Evolutionary conservation across 1,140 invertebrate species (phyloP), one percentile per base, ranked within the genome.

Genomic region (Megathymus violae): DNA sequence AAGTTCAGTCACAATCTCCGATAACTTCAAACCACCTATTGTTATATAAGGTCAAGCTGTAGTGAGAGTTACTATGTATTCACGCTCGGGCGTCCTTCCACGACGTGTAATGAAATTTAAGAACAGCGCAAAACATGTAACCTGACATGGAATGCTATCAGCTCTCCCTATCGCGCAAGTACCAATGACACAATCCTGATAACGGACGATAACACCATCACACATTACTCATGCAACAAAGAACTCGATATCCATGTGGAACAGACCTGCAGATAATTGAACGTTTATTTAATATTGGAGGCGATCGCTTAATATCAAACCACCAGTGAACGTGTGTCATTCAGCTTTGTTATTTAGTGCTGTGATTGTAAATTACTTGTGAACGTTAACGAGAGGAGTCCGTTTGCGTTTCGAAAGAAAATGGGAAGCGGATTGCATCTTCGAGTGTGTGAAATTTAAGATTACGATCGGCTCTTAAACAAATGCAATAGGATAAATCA

Each of bases 161-260:
- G 27, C 17, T 4, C 54, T 13, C 10, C 34, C 13, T 58, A 58
- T 58, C 54, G 19, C 34, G 27, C 6, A 31, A 31, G 34, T 58
- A 58, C 46, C 54, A 58, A 58, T 58, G 54, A 58, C 54, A 58
- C 54, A 46, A 46, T 14, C 0, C 22, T 56, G 54, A 58, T 58
- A 58, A 46, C 34, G 11, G 34, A n/a, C n/a, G 54, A 58, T 58
- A 58, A 46, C 41, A 58, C 25, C 41, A 58, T 43, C 51, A 11
- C 41, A 58, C 38, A 46, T 58, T 43, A 58, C 16, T 58, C 54
- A 58, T 13, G 4, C 3, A 46, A 44, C 25, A 41, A 43, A 56
- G 54, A 36, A 36, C 54, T 25, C 13, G 54, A 46, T 58, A 46
- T 27, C 16, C 46, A 36, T 36, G 41, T 14, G 41, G 14, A 22